Conservation (phyloP, 2,888 invertebrate genomes). For the Augiades crinisus region DNA sequence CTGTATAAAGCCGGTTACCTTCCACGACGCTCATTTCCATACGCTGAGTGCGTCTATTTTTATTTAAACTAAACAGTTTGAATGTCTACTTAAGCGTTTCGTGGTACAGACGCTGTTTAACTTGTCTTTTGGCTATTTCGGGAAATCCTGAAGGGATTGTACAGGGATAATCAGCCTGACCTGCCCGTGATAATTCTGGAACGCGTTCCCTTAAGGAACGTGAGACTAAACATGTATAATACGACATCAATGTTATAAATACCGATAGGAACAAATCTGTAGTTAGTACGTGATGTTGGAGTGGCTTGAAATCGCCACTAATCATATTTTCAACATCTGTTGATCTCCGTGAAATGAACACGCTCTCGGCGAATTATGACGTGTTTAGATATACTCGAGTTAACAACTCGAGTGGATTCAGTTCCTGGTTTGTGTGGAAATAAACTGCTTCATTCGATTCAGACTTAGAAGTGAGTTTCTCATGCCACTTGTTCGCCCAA, state of each 20-base stretch:
- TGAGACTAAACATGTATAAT: constrained; percentile 16
- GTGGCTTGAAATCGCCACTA: constrained; percentile 10
- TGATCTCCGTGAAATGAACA: constrained; percentile 15
- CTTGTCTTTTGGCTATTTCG: constrained; percentile 62
- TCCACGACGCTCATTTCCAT: constrained; percentile 35
- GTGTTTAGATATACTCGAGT: constrained; percentile 2
- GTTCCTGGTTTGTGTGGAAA: constrained; percentile 3
- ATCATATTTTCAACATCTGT: constrained; percentile 16
- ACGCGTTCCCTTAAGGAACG: constrained; percentile 29
- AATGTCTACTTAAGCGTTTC: constrained; percentile 62
- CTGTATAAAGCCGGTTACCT: constrained; percentile 26
- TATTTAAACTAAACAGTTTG: constrained; percentile 61
- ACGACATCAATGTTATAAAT: constrained; percentile 4
- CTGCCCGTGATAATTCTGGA: constrained; percentile 38
- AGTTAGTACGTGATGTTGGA: constrained; percentile 1
- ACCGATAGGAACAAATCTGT: neutral
- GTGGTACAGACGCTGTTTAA: constrained; percentile 51
- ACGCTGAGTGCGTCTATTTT: constrained; percentile 66
- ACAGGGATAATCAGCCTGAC: constrained; percentile 46
- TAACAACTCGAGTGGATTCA: neutral
- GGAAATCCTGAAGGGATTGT: constrained; percentile 46
- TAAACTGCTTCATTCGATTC: too few relatives aligned
- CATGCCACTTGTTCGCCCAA: too few relatives aligned
- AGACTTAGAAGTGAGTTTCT: too few relatives aligned
- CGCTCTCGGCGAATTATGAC: constrained; percentile 14